phyloP scores from a whole-genome alignment of 2,797 vertebrate species.

The Parauchenoglanis ngamensis region DNA sequence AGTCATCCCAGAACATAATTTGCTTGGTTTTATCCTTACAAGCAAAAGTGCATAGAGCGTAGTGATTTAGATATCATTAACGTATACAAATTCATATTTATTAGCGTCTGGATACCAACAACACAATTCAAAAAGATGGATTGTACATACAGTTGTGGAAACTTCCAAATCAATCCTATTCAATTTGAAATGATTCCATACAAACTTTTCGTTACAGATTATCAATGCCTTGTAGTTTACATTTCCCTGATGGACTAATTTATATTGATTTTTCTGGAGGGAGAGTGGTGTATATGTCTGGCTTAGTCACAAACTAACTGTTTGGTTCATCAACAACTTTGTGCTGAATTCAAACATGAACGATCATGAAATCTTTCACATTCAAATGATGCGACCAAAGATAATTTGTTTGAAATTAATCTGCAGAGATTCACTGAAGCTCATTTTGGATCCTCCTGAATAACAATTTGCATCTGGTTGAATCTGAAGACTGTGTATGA shows the following conservation, averaged over 20 bases:
- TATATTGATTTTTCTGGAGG: slow-evolving; percentile 36
- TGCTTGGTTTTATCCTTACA: slow-evolving; percentile 22
- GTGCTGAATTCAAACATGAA: not conserved
- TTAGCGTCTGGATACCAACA: slow-evolving; percentile 38
- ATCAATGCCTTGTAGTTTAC: slow-evolving; percentile 15
- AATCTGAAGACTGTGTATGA: not conserved
- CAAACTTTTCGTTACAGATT: not conserved
- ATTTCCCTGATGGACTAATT: slow-evolving; percentile 17
- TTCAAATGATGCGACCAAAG: not conserved
- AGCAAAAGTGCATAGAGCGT: slow-evolving; percentile 3
- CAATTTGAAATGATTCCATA: not conserved
- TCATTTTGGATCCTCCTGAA: not conserved
- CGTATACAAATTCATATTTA: slow-evolving; percentile 46
- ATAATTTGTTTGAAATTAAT: not conserved
- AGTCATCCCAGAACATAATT: slow-evolving; percentile 23
- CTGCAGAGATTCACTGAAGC: not conserved
- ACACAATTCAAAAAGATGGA: slow-evolving; percentile 15
- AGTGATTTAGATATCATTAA: slow-evolving; percentile 24
- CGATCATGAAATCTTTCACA: not conserved
- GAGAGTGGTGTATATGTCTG: slow-evolving; percentile 1
- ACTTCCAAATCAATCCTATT: not conserved
- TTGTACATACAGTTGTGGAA: not conserved
- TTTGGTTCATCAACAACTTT: not conserved
- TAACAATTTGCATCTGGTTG: not conserved
- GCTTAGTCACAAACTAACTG: not conserved